phyloP scores from a whole-genome alignment of 2,797 vertebrate genomes.

The Euthynnus affinis region DNA sequence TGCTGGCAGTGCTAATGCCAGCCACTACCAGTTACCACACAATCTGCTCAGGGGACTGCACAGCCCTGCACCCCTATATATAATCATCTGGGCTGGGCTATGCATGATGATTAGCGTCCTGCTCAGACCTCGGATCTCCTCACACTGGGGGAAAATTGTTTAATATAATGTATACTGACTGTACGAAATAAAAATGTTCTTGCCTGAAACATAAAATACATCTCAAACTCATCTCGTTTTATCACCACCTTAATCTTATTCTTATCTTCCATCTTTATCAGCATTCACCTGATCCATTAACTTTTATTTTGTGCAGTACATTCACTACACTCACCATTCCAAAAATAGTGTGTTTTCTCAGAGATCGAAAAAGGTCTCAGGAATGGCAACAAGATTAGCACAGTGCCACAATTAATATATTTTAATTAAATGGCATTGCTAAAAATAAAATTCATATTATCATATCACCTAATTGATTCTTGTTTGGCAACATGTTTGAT shows the following conservation, averaged over 20 bases:
- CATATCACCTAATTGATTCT: constrained; percentile 39
- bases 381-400: background rate
- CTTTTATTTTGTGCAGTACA: constrained; percentile 3
- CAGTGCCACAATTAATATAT: background rate
- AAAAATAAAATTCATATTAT: constrained; percentile 23
- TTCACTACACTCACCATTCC: constrained; percentile 4
- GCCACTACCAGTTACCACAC: constrained; percentile 80
- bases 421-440: constrained; percentile 14
- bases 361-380: background rate
- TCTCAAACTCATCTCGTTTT: background rate
- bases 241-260: constrained; percentile 2
- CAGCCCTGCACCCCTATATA: constrained; percentile 61
- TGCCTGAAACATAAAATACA: background rate
- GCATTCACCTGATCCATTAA: constrained; percentile 1
- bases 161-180: background rate
- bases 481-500: constrained; percentile 44
- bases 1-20: constrained; percentile 81
- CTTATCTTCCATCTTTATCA: background rate
- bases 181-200: background rate
- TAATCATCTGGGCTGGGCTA: constrained; percentile 48
- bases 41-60: constrained; percentile 82
- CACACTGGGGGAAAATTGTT: background rate
- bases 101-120: constrained; percentile 53
- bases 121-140: constrained; percentile 28
- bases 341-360: background rate